Evolutionary conservation across 2,113 vertebrate species (phyloP).

Genomic region (Sylvia atricapilla): DNA sequence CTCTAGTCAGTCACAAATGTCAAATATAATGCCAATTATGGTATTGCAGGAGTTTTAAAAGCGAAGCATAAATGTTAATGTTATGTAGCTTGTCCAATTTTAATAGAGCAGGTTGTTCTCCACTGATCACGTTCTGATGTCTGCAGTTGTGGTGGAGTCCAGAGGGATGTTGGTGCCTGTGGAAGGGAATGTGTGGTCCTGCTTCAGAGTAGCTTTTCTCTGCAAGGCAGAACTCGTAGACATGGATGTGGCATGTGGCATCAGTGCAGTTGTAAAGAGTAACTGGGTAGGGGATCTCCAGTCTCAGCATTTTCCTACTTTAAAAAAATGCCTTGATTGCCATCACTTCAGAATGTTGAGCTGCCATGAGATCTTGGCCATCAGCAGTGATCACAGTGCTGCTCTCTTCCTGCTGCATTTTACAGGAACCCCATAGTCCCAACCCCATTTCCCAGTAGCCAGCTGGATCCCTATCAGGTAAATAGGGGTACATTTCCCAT

Average conservation of each 20-base stretch:
- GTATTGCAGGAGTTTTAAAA: background rate
- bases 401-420: background rate
- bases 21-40: background rate
- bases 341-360: background rate
- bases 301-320: background rate
- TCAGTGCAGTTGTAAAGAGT: background rate
- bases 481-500: fast-evolving
- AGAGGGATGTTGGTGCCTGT: background rate
- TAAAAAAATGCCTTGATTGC: background rate
- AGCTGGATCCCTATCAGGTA: background rate
- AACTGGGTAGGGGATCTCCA: fast-evolving
- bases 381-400: background rate
- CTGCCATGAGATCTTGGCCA: background rate
- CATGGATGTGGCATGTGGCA: fast-evolving
- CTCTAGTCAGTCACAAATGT: background rate
- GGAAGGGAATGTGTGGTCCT: background rate
- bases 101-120: background rate
- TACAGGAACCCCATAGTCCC: fast-evolving
- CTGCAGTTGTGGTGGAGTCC: background rate
- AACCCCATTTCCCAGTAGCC: background rate
- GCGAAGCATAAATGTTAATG: background rate
- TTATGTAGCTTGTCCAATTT: background rate
- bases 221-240: background rate
- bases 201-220: background rate
- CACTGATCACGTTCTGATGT: background rate